These are phyloP conservation scores for Drosophila nannoptera DNA, from an alignment of 1,140 invertebrate genomes.

Conservation along the genomic window DNA sequence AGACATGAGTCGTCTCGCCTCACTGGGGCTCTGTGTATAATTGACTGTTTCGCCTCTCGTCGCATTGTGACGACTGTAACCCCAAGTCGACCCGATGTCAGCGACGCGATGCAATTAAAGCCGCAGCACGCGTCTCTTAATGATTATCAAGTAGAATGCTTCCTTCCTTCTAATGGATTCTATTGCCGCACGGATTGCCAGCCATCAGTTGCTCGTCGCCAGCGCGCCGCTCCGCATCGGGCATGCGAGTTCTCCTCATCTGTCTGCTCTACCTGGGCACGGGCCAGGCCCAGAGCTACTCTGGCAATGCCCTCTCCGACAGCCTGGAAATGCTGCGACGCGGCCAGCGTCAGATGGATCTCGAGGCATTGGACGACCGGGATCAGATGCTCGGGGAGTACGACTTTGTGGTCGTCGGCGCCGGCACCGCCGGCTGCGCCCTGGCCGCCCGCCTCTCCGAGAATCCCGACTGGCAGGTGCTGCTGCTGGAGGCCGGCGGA, in stretches of 20 bases:
- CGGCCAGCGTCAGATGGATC: conserved; percentile 54
- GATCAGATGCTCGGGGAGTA: conserved; percentile 79
- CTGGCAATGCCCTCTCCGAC: conserved; percentile 35
- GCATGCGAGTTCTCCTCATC: not conserved
- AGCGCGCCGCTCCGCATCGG: conserved; percentile 3
- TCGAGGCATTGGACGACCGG: conserved; percentile 69
- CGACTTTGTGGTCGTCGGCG: conserved; percentile 85
- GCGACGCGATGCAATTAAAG: not conserved
- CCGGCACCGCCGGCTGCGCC: conserved; percentile 86
- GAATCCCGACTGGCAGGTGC: conserved; percentile 82
- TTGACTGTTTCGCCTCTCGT: not conserved
- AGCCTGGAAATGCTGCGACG: conserved; percentile 42
- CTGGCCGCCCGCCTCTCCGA: conserved; percentile 84
- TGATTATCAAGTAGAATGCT: conserved; percentile 10
- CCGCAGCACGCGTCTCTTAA: not conserved
- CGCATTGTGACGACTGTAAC: not conserved
- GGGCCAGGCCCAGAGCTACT: conserved; percentile 22
- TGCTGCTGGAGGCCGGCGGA: conserved; percentile 86
- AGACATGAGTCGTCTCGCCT: too few species aligned
- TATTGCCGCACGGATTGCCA: conserved; percentile 1
- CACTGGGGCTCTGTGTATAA: not conserved
- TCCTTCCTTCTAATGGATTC: conserved; percentile 17
- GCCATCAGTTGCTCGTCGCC: conserved; percentile 16
- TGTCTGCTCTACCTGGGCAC: not conserved
- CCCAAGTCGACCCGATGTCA: not conserved